Evolutionary conservation across 1,140 invertebrate genomes (phyloP).

Genomic region (Popillia japonica): DNA sequence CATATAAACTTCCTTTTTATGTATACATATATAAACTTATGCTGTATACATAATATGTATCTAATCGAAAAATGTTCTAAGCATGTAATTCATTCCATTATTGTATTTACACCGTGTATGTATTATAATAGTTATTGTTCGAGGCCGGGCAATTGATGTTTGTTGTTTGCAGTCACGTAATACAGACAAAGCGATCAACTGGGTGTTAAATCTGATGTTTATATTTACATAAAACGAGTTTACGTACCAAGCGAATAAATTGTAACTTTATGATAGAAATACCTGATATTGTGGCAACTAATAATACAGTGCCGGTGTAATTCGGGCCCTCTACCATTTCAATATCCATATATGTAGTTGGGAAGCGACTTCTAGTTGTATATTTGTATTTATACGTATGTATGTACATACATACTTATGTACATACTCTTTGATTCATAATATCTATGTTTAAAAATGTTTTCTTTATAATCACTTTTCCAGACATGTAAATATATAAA

Average conservation of each 20-base stretch:
- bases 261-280: neutral
- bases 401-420: neutral
- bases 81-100: too few species aligned
- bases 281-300: neutral
- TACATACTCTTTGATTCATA: too few species aligned
- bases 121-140: neutral
- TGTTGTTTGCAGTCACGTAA: neutral
- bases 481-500: too few species aligned
- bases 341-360: neutral
- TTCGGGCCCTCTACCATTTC: neutral
- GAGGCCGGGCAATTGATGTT: neutral
- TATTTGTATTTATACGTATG: neutral
- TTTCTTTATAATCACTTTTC: too few species aligned
- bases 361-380: neutral
- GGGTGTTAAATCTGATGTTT: neutral
- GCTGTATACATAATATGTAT: too few species aligned
- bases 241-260: neutral
- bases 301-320: neutral
- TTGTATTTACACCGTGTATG: neutral
- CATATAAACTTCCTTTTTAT: too few species aligned
- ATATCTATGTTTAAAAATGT: too few species aligned
- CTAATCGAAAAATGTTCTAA: too few species aligned
- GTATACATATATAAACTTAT: too few species aligned
- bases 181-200: neutral
- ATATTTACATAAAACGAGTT: neutral